These are phyloP conservation scores for Leptobrachium ailaonicum DNA, from an alignment of 2,113 vertebrate species.

Conservation along the genomic window DNA sequence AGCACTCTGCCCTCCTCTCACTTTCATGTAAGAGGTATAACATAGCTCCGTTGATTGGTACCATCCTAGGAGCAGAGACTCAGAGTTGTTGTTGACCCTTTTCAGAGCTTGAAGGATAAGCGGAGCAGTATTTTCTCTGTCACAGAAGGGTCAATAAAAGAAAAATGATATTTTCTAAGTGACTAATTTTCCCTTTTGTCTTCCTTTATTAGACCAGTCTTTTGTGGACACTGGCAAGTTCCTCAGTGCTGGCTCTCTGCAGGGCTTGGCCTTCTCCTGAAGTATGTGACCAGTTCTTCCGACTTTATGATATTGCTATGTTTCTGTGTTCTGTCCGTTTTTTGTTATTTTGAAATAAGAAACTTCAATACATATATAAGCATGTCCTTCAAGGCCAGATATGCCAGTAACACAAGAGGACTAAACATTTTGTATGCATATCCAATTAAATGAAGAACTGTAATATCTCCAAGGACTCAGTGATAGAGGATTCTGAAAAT, in stretches of 20 bases:
- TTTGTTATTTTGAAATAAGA: slow-evolving; percentile 37
- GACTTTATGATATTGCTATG: slow-evolving; percentile 63
- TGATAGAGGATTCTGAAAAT: too few species aligned
- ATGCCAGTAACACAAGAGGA: neutral
- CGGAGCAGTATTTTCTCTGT: neutral
- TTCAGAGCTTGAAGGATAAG: slow-evolving; percentile 8
- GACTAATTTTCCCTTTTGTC: slow-evolving; percentile 64
- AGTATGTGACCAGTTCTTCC: slow-evolving; percentile 78
- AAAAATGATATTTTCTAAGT: slow-evolving; percentile 53
- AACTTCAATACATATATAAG: neutral
- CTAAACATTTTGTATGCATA: too few species aligned
- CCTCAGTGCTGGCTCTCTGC: slow-evolving; percentile 86
- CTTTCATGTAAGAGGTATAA: too few species aligned
- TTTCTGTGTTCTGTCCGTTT: slow-evolving; percentile 57
- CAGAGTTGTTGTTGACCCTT: neutral
- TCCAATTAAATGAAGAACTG: too few species aligned
- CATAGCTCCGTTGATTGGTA: neutral
- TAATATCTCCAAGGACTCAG: too few species aligned
- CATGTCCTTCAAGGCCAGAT: neutral
- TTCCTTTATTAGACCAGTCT: slow-evolving; percentile 84
- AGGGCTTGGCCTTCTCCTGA: slow-evolving; percentile 91
- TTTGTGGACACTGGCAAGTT: slow-evolving; percentile 94
- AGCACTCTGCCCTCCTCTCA: too few species aligned
- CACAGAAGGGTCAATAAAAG: neutral
- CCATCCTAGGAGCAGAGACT: neutral